Evolutionary conservation across 2,113 vertebrate species (phyloP).

Genomic region (Coregonus clupeaformis): DNA sequence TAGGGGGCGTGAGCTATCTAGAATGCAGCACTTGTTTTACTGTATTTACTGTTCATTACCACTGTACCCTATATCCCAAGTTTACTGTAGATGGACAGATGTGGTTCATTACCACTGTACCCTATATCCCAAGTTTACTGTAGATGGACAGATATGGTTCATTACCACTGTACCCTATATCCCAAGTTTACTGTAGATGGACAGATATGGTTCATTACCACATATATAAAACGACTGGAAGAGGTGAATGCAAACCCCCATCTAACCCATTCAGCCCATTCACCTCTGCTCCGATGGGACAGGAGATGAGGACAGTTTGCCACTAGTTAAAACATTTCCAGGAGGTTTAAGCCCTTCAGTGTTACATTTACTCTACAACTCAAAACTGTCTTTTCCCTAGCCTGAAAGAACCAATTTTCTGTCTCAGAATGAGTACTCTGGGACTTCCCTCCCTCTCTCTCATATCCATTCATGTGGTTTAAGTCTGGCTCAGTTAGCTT

Average conservation of each 20-base stretch:
- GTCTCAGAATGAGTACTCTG: conserved; percentile 47
- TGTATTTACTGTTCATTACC: too few species aligned
- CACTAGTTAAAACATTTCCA: background rate
- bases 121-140: too few species aligned
- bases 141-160: too few species aligned
- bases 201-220: too few species aligned
- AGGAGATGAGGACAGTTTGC: background rate
- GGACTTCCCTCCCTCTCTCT: conserved; percentile 55
- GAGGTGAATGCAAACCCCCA: background rate
- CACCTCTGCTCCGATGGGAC: background rate
- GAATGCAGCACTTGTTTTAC: too few species aligned
- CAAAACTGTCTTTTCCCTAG: background rate
- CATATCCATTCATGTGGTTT: conserved; percentile 69
- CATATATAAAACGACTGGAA: too few species aligned
- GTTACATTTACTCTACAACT: background rate
- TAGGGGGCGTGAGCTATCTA: too few species aligned
- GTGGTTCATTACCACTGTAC: too few species aligned
- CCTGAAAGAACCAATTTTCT: background rate
- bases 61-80: too few species aligned
- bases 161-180: too few species aligned
- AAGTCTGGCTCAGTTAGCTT: conserved; percentile 16
- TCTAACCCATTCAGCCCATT: background rate
- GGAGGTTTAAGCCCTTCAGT: background rate
- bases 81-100: too few species aligned
- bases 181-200: too few species aligned